Evolutionary conservation across 2,888 invertebrate genomes (phyloP), one percentile per base, ranked within the genome.

Genomic region (Pseudoips prasinana): DNA sequence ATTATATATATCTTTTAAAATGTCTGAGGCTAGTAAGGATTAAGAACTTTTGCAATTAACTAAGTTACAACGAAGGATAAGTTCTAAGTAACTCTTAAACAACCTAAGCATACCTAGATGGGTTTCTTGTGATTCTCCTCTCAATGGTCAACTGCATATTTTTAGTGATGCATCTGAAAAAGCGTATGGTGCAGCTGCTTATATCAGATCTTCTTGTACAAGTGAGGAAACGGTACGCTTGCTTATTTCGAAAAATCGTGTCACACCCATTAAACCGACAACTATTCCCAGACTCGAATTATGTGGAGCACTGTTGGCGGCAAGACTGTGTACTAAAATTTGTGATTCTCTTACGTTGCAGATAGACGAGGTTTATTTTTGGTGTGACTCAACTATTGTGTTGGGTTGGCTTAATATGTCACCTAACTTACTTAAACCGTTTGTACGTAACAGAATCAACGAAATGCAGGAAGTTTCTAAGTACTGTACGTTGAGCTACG

Each of bases 141-240:
- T 9, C 2, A 22, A n/a, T 17, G 10, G 10, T 7, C 31, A 31
- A 10, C 7, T 39, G 3, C 33, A 39, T 9, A 30, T 30, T 19
- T n/a, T 39, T 24, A 30, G 19, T 2, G 39, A 39, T 10, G 33
- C 39, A 1, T 33, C 25, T 3, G 10, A 25, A 7, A 7, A n/a
- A 1, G 25, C 11, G 10, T 25, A 25, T n/a, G 25, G 14, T 2
- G 7, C 25, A 1, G 10, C 10, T 11, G 25, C 11, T 7, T 25
- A 25, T n/a, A 10, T 26, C 8, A 8, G 18, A 8, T 3, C 14
- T 14, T 3, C 5, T 3, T 3, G 5, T 14, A 14, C 14, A 14
- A 5, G 14, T 2, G 2, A 3, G 14, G 14, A 3, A 14, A 14
- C 14, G 2, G 14, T 14, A 3, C 14, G 14, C 14, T 5, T 14